phyloP scores from a whole-genome alignment of 2,113 vertebrate genomes.

The Galemys pyrenaicus region DNA sequence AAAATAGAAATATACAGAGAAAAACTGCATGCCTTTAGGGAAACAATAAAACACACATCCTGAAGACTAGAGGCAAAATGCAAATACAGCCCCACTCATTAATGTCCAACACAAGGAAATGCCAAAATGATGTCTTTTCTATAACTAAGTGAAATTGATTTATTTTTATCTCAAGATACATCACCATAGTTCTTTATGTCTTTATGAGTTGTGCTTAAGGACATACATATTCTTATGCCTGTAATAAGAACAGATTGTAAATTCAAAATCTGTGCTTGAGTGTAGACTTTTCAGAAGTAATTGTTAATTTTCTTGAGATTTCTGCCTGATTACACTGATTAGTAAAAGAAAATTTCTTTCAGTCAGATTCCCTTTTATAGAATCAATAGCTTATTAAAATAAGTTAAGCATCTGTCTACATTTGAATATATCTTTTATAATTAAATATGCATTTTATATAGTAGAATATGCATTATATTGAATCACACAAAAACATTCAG shows the following conservation, averaged over 20 bases:
- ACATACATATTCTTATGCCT: conserved; percentile 41
- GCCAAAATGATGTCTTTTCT: background rate
- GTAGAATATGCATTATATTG: conserved; percentile 35
- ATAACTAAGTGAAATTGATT: conserved; percentile 45
- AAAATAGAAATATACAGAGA: conserved; percentile 42
- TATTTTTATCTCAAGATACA: conserved; percentile 47
- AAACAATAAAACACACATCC: conserved; percentile 31
- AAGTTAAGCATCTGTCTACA: conserved; percentile 32
- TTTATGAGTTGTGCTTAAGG: conserved; percentile 9
- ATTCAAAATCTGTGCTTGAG: conserved; percentile 48
- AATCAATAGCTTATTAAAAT: conserved; percentile 57
- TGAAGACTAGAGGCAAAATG: conserved; percentile 24
- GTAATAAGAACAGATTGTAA: conserved; percentile 14
- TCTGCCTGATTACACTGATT: conserved; percentile 75
- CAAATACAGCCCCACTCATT: background rate
- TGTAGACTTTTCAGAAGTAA: conserved; percentile 60
- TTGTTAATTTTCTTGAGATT: conserved; percentile 69
- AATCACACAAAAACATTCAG: background rate
- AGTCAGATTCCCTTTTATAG: conserved; percentile 3
- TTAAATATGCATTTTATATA: conserved; percentile 57
- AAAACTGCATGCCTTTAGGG: background rate
- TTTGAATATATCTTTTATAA: conserved; percentile 56
- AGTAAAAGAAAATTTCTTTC: conserved; percentile 62
- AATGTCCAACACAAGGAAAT: background rate
- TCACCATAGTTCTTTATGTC: conserved; percentile 25